A percentile compares a stretch with the other conserved stretches of the same genome.
phyloP scores from a whole-genome alignment of 2,113 vertebrate species.

The Rhagologus leucostigma region DNA sequence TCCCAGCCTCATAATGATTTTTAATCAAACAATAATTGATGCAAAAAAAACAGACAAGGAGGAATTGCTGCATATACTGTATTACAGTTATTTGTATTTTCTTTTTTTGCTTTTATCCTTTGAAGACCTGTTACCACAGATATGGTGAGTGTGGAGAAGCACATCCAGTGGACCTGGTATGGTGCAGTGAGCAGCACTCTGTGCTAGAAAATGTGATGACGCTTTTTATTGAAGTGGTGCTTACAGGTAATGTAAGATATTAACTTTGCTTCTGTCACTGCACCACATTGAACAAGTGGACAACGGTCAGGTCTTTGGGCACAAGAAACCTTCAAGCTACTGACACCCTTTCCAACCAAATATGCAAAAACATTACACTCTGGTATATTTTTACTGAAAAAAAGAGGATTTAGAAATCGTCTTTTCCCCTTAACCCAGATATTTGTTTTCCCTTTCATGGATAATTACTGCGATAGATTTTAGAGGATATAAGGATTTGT shows the following conservation, averaged over 20 bases:
- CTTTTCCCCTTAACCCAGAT: not conserved
- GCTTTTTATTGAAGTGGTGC: not conserved
- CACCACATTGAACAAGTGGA: not conserved
- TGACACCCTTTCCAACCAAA: not conserved
- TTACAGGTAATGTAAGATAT: not conserved
- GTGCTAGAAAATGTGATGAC: not conserved
- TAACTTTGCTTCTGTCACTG: not conserved
- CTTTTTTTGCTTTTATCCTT: not conserved
- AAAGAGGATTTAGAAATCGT: not conserved
- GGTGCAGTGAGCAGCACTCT: not conserved
- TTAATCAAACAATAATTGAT: conserved; percentile 74
- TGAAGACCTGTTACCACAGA: not conserved
- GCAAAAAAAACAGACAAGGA: conserved; percentile 68
- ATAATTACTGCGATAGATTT: not conserved
- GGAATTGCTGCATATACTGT: conserved; percentile 58
- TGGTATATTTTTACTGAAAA: not conserved
- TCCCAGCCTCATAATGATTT: conserved; percentile 70
- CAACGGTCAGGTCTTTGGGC: not conserved
- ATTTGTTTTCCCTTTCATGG: not conserved
- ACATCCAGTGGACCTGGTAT: not conserved
- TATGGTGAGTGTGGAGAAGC: not conserved
- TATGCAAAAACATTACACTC: not conserved
- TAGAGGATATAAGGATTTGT: not conserved
- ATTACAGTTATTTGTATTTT: conserved; percentile 56
- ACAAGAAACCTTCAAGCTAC: not conserved